These are phyloP conservation scores for Cynodonichthys magdalenae DNA, from an alignment of 2,797 vertebrate genomes.

Conservation along the genomic window DNA sequence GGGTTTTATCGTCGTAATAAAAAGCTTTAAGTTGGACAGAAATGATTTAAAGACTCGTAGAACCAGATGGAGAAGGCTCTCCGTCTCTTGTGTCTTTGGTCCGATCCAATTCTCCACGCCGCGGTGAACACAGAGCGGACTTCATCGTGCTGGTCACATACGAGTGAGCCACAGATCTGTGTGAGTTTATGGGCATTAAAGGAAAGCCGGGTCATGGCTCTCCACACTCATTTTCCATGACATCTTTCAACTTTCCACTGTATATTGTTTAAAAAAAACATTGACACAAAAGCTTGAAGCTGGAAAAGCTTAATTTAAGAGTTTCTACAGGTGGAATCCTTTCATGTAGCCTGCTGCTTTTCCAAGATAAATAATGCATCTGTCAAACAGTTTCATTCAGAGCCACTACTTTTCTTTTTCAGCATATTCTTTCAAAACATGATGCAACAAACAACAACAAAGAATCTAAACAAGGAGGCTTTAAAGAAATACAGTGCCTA, in stretches of 20 bases:
- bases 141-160: not conserved
- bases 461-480: not conserved
- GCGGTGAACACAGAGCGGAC: not conserved
- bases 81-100: not conserved
- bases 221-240: not conserved
- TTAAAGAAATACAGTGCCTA: too few species aligned
- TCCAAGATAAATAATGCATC: constrained; percentile 57
- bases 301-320: not conserved
- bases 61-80: not conserved
- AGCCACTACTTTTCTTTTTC: constrained; percentile 31
- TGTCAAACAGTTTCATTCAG: constrained; percentile 32
- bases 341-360: constrained; percentile 22
- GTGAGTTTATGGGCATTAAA: not conserved
- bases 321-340: constrained; percentile 2
- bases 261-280: too few species aligned
- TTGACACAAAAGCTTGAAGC: not conserved
- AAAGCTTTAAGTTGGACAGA: not conserved
- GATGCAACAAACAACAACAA: not conserved
- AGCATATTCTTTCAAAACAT: not conserved
- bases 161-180: not conserved
- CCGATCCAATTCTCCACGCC: not conserved
- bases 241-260: not conserved
- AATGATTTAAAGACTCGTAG: not conserved
- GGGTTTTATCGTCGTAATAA: constrained; percentile 4
- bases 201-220: too few species aligned